Conservation (phyloP, 2,888 invertebrate genomes). For the Aleiodes testaceus region DNA sequence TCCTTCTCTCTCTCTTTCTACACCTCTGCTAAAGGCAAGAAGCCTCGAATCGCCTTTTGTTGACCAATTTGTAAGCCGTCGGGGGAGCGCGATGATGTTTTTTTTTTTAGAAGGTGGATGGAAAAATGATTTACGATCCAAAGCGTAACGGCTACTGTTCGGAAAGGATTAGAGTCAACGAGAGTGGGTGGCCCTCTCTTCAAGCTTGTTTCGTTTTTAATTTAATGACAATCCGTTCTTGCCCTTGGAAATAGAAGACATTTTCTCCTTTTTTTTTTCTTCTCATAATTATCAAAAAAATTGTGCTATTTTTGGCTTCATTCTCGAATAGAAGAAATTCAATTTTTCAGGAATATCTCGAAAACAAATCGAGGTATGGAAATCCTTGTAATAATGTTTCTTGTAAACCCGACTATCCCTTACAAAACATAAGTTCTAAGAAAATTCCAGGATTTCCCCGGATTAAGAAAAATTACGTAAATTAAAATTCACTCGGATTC, state of each 20-base stretch:
- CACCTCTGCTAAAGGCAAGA: slow-evolving; percentile 44
- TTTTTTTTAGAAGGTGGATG: slow-evolving; percentile 23
- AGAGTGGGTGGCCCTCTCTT: slow-evolving; percentile 32
- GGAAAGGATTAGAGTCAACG: slow-evolving; percentile 34
- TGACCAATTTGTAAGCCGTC: slow-evolving; percentile 59
- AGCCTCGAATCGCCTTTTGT: slow-evolving; percentile 51
- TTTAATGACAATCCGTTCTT: slow-evolving; percentile 16
- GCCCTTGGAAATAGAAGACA: not conserved
- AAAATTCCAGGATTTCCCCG: too few relatives aligned
- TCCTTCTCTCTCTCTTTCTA: slow-evolving; percentile 26
- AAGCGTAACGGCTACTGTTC: slow-evolving; percentile 38
- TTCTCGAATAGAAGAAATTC: too few relatives aligned
- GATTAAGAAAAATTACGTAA: too few relatives aligned
- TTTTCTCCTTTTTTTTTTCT: not conserved
- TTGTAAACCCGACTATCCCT: too few relatives aligned
- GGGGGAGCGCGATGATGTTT: slow-evolving; percentile 31
- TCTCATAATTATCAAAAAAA: not conserved
- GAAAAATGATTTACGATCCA: slow-evolving; percentile 48
- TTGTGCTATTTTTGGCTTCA: not conserved
- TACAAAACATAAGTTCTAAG: too few relatives aligned
- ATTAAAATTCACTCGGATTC: too few relatives aligned
- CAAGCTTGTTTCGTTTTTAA: slow-evolving; percentile 12
- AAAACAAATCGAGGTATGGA: too few relatives aligned
- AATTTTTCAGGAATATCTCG: too few relatives aligned
- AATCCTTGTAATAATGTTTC: too few relatives aligned